Evolutionary conservation across 2,113 vertebrate genomes (phyloP).

Genomic region (Pseudorhombus dupliciocellatus): DNA sequence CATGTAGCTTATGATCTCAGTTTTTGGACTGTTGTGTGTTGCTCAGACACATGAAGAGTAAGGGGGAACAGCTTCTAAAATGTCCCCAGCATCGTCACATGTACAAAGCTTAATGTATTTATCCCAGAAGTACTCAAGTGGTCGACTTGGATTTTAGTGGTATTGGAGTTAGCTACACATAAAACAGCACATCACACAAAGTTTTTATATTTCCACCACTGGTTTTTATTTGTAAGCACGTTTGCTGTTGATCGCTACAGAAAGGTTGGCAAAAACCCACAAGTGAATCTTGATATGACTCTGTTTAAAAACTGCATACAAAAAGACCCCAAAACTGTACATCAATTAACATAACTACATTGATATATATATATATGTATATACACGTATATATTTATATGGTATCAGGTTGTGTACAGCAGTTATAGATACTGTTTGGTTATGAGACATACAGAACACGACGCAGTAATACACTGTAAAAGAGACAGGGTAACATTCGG

Average conservation of each 20-base stretch:
- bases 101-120: no score
- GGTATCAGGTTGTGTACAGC: constrained; percentile 53
- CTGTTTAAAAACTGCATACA: constrained; percentile 84
- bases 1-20: no score
- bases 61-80: no score
- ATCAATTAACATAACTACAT: constrained; percentile 72
- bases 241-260: constrained; percentile 79
- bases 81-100: no score
- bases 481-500: constrained; percentile 59
- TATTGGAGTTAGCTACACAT: constrained; percentile 29
- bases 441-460: constrained; percentile 56
- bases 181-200: background rate
- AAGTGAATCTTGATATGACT: constrained; percentile 82
- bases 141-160: background rate
- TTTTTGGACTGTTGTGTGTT: no score
- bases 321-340: constrained; percentile 85
- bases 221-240: constrained; percentile 86
- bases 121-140: no score
- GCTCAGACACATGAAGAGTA: no score
- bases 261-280: constrained; percentile 82
- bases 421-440: constrained; percentile 55
- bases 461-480: constrained; percentile 46
- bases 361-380: constrained; percentile 24
- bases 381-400: constrained; percentile 22
- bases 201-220: constrained; percentile 56